phyloP scores from a whole-genome alignment of 92 coral and sea anemone species.

The Palythoa caribaeorum region DNA sequence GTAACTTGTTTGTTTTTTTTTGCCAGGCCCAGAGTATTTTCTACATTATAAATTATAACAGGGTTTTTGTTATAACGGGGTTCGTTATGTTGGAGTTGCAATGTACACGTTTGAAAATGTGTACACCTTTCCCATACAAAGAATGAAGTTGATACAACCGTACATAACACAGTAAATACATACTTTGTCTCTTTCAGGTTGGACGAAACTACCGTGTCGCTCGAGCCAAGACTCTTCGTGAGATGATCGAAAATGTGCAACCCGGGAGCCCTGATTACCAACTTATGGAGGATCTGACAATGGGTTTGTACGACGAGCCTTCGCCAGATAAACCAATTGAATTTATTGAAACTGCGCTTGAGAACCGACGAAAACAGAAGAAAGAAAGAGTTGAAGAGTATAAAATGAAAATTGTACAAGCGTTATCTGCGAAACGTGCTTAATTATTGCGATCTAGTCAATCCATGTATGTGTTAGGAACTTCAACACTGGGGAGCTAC shows the following conservation, averaged over 20 bases:
- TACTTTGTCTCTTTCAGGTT: slow-evolving; percentile 58
- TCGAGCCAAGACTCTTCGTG: slow-evolving; percentile 80
- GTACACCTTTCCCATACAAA: background rate
- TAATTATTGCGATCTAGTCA: background rate
- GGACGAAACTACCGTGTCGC: slow-evolving; percentile 81
- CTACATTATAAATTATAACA: no score
- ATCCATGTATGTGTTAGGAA: no score
- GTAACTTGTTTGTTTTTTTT: no score
- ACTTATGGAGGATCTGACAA: slow-evolving; percentile 49
- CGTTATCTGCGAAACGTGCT: slow-evolving; percentile 3
- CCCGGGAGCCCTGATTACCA: slow-evolving; percentile 63
- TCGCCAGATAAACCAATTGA: slow-evolving; percentile 63
- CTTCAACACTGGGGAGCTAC: no score
- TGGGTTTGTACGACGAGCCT: slow-evolving; percentile 54
- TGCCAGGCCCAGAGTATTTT: no score
- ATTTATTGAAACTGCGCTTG: slow-evolving; percentile 71
- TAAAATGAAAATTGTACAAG: slow-evolving; percentile 26
- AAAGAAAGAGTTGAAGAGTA: slow-evolving; percentile 44
- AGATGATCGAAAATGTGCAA: slow-evolving; percentile 77
- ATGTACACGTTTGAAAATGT: no score
- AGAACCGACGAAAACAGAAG: slow-evolving; percentile 50
- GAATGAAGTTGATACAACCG: background rate
- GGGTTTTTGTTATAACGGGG: no score
- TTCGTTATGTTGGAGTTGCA: no score
- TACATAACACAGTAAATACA: background rate